These are phyloP conservation scores for Entomobrya proxima DNA, from an alignment of 2,888 invertebrate genomes.

Conservation along the genomic window DNA sequence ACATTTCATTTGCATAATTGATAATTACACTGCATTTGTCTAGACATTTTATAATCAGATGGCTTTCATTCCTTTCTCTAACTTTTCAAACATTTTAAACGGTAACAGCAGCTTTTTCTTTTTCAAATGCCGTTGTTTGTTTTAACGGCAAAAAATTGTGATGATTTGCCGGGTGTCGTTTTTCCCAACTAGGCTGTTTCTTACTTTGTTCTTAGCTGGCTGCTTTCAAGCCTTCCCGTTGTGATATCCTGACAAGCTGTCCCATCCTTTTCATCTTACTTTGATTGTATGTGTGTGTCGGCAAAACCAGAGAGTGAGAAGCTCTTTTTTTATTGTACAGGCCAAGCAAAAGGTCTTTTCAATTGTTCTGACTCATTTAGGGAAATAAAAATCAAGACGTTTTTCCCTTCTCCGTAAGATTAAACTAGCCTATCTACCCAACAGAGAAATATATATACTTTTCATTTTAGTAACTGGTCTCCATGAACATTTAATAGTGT, in stretches of 20 bases:
- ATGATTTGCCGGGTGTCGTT: constrained; percentile 30
- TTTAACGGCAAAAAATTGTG: too few relatives aligned
- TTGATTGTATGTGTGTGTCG: constrained; percentile 54
- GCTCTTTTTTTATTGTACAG: constrained; percentile 33
- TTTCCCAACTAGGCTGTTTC: constrained; percentile 26
- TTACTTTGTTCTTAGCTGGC: constrained; percentile 50
- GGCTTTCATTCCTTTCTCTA: too few relatives aligned
- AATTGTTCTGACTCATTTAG: constrained; percentile 62
- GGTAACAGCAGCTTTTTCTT: too few relatives aligned
- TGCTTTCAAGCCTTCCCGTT: constrained; percentile 64
- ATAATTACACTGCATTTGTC: too few relatives aligned
- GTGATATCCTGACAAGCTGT: constrained; percentile 62
- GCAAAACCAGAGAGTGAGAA: constrained; percentile 46
- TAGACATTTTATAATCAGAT: too few relatives aligned
- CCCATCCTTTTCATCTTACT: constrained; percentile 63
- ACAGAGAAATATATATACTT: too few relatives aligned
- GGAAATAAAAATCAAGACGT: constrained; percentile 63
- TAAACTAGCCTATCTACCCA: neutral
- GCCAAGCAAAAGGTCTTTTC: constrained; percentile 27
- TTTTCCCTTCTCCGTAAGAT: constrained; percentile 29
- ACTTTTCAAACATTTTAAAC: too few relatives aligned
- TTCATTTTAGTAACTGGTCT: too few relatives aligned
- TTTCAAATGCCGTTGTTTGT: too few relatives aligned
- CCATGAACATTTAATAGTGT: too few relatives aligned
- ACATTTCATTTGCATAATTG: too few relatives aligned